Evolutionary conservation across 2,113 vertebrate species (phyloP), one percentile per base, ranked within the genome.

Genomic region (Perca schrenkii): DNA sequence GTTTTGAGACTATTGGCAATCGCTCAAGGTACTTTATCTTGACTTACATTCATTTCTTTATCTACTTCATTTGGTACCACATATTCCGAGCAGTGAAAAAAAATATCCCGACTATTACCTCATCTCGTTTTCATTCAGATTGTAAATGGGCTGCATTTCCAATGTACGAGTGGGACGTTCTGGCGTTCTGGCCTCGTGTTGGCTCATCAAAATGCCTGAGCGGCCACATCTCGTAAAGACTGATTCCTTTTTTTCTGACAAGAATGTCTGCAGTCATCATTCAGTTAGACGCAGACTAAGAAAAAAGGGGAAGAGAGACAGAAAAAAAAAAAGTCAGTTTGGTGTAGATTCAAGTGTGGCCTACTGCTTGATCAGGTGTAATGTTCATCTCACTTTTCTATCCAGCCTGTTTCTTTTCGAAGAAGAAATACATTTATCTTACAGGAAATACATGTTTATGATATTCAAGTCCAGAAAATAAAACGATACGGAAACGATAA

Each of bases 191-290:
- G 81, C 63, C 57, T 73, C 21, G 46, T 79, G 72, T 86, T 80
- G 78, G 83, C 74, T 88, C 89, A 90, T 89, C 81, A 77, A 84
- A 79, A 90, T 84, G 53, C 76, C 65, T 81, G 28, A 79, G 70
- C 34, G 79, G 68, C 62, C 60, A 73, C 31, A 66, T 82, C 77
- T 66, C 2, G 2, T 66, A 6, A 40, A 77, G 80, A 81, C 66
- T 79, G 74, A 82, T 61, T 75, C 13, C 34, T n/a, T 21, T 11
- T 52, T 79, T 63, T 87, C 72, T 86, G 46, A 43, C 88, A 84
- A 77, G 73, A 86, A 89, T 60, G 40, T 69, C 63, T 57, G 28
- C 54, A 58, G 57, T 83, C 70, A 69, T 64, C 62, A 69, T 21
- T 77, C 75, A 43, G 22, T 28, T 43, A 14, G 12, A 62, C 0